Conservation (phyloP, 2,113 vertebrate genomes). For the Hepsetus odoe region DNA sequence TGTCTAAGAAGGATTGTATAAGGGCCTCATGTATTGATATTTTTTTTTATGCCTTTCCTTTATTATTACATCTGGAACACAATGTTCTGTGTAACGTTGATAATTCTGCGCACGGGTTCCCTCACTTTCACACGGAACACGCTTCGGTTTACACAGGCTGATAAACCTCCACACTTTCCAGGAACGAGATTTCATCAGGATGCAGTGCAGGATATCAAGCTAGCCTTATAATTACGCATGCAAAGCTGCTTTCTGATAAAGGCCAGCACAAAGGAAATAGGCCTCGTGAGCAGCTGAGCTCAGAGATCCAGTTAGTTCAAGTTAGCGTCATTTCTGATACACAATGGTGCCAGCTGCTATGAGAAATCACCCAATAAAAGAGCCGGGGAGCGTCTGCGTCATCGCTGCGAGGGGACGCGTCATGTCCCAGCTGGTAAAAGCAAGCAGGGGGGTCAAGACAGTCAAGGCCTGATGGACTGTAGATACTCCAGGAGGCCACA, state of each 20-base stretch:
- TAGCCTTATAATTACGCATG: constrained; percentile 38
- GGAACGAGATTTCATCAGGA: constrained; percentile 2
- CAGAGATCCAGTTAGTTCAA: constrained; percentile 24
- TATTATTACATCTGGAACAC: not conserved
- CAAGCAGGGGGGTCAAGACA: not conserved
- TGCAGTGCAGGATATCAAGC: constrained; percentile 20
- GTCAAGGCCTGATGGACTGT: not conserved
- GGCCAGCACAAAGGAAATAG: constrained; percentile 38
- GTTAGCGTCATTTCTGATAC: constrained; percentile 23
- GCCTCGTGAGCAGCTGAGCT: constrained; percentile 8
- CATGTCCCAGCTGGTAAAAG: not conserved
- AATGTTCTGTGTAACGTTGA: not conserved
- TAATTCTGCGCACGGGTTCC: not conserved
- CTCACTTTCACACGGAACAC: not conserved
- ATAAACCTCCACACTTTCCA: constrained; percentile 1
- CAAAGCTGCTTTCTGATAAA: constrained; percentile 40
- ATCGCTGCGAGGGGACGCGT: not conserved
- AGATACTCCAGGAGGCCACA: no score
- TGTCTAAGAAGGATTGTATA: no score
- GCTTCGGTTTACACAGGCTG: constrained; percentile 4
- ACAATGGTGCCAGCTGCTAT: constrained; percentile 15
- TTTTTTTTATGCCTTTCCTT: not conserved
- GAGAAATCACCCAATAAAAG: constrained; percentile 35
- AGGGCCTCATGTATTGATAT: no score
- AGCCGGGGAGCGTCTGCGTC: constrained; percentile 23